These are phyloP conservation scores for Euschistus heros DNA, from an alignment of 1,140 invertebrate genomes.

Conservation along the genomic window DNA sequence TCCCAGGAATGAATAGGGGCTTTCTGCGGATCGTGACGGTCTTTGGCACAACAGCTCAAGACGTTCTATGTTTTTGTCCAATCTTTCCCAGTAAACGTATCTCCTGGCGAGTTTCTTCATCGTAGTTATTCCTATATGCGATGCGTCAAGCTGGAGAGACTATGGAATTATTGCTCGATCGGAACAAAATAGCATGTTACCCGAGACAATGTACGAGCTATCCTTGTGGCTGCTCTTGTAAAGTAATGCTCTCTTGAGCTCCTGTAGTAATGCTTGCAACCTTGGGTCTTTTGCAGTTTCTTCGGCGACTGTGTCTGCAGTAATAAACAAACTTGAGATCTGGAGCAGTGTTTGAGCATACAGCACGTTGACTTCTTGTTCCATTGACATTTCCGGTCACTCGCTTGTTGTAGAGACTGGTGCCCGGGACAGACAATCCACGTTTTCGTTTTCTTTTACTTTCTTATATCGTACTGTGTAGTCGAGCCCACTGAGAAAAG, in stretches of 20 bases:
- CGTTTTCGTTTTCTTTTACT: neutral
- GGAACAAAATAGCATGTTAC: neutral
- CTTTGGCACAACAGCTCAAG: neutral
- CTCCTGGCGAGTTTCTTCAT: neutral
- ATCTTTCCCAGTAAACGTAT: neutral
- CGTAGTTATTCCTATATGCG: neutral
- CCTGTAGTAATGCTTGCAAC: slow-evolving; percentile 34
- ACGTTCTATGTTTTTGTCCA: neutral
- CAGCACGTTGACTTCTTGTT: no score
- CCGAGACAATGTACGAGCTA: neutral
- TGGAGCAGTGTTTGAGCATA: neutral
- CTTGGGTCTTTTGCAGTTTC: slow-evolving; percentile 9
- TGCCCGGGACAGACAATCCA: neutral
- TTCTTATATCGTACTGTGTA: neutral
- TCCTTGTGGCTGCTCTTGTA: neutral
- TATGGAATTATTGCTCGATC: neutral
- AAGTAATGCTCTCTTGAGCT: no score
- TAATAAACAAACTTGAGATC: neutral
- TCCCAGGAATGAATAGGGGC: neutral
- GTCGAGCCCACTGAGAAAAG: no score
- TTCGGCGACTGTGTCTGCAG: neutral
- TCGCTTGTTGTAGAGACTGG: no score
- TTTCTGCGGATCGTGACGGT: neutral
- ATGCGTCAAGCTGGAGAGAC: neutral
- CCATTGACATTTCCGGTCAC: no score